Evolutionary conservation across 2,113 vertebrate species (phyloP).

Genomic region (Zingel zingel): DNA sequence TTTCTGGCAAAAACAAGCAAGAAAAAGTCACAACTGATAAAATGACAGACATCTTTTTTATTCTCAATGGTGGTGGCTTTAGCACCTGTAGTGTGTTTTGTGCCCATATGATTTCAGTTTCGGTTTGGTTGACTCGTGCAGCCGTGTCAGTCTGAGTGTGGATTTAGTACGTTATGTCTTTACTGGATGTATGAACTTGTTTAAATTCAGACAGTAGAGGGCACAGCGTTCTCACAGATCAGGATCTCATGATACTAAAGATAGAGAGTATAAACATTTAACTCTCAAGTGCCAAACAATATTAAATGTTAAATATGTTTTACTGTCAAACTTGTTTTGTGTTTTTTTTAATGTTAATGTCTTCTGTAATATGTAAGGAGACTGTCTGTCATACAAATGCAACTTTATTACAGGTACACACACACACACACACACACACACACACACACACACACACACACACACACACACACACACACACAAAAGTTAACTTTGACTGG

Average conservation of each 20-base stretch:
- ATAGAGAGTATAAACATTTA: background rate
- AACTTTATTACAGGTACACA: background rate
- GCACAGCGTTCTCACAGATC: background rate
- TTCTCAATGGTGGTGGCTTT: too few relatives aligned
- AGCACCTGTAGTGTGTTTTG: too few relatives aligned
- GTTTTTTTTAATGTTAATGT: background rate
- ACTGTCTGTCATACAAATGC: background rate
- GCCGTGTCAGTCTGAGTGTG: too few relatives aligned
- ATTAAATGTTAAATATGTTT: background rate
- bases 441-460: background rate
- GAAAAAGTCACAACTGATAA: too few relatives aligned
- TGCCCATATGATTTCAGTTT: too few relatives aligned
- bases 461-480: background rate
- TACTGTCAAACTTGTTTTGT: background rate
- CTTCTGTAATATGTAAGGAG: background rate
- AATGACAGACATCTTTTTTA: too few relatives aligned
- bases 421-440: background rate
- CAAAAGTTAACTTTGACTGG: background rate
- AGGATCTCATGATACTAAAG: background rate
- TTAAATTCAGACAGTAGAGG: constrained; percentile 39
- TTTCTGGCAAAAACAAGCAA: too few relatives aligned
- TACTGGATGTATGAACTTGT: background rate
- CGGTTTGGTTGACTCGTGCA: too few relatives aligned
- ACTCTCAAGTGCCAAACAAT: background rate
- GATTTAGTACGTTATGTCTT: background rate